Base-by-base conservation (phyloP, 2,113 vertebrate species). In the Eleginops maclovinus region DNA sequence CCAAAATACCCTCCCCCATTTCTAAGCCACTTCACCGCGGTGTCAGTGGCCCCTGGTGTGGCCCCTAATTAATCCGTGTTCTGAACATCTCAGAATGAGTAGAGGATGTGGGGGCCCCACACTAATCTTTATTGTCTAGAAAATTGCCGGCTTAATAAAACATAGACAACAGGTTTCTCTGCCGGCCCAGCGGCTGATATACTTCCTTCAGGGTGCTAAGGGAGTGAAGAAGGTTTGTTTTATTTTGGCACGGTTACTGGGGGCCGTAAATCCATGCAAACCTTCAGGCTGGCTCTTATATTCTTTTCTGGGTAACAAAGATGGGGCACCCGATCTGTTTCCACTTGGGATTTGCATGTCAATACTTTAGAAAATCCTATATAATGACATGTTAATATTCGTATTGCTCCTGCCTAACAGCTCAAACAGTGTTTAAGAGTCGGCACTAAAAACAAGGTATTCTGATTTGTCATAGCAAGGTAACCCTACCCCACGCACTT, bases 311-410 rank as follows among this genome's bases (percentile, higher is more conserved):
- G 53, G 40, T 3, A 56, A 28, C 36, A 46, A 46, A 56, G 14
- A 14, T 19, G 46, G 9, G 15, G 19, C 31, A 67, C 50, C 65
- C 24, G 14, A 31, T 67, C 49, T 4, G 3, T n/a, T 47, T 46
- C 41, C 40, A 55, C 67, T 58, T 47, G 3, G 40, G 22, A 70
- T 56, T 55, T 56, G 26, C 40, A 56, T 28, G 53, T 56, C 51
- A 55, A 51, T 53, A 66, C 4, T 0, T 51, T 21, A 4, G 24
- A 3, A n/a, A 44, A 31, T n/a, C 17, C 9, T 17, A 22, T 41
- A 49, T 67, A 22, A 40, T 51, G 17, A 47, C 47, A 6, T 59
- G 55, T 22, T 49, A 26, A 50, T 9, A 59, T 21, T 44, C 9
- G 22, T 22, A 17, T 12, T 41, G 49, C 46, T 65, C 16, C 22